phyloP scores from a whole-genome alignment of 2,888 invertebrate genomes.

The Cephus rjabovi region DNA sequence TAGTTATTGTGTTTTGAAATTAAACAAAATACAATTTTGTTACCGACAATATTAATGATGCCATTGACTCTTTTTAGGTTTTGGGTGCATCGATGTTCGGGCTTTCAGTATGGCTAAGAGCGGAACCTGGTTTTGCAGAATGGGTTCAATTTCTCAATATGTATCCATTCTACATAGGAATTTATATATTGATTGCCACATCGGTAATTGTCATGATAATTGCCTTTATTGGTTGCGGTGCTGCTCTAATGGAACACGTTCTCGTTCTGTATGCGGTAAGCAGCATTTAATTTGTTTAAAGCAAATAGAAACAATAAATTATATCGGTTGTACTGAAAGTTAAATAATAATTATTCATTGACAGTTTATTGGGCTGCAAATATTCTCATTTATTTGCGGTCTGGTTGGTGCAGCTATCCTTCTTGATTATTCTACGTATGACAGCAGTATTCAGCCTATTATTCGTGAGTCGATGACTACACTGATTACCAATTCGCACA shows the following conservation, averaged over 20 bases:
- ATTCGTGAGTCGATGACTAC: slow-evolving; percentile 77
- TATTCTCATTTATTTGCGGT: slow-evolving; percentile 77
- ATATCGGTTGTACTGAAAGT: neutral
- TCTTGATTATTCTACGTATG: slow-evolving; percentile 82
- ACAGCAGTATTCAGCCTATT: slow-evolving; percentile 83
- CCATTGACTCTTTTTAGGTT: slow-evolving; percentile 71
- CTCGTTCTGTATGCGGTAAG: slow-evolving; percentile 78
- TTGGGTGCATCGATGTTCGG: slow-evolving; percentile 83
- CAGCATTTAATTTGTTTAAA: slow-evolving; percentile 30
- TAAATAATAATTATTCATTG: slow-evolving; percentile 48
- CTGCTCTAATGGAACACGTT: slow-evolving; percentile 83
- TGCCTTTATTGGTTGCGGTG: slow-evolving; percentile 84
- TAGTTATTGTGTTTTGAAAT: neutral
- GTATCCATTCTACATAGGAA: slow-evolving; percentile 83
- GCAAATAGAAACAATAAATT: neutral
- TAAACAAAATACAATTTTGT: neutral
- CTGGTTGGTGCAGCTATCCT: slow-evolving; percentile 81
- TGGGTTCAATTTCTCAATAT: slow-evolving; percentile 84
- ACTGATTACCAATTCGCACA: slow-evolving; percentile 82
- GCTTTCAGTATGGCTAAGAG: slow-evolving; percentile 83
- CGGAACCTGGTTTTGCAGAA: slow-evolving; percentile 85
- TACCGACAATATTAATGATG: slow-evolving; percentile 14
- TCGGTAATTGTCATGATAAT: slow-evolving; percentile 81
- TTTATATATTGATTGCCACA: slow-evolving; percentile 82
- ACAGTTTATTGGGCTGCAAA: slow-evolving; percentile 81